Conservation (phyloP, 2,797 vertebrate genomes). For the Gadopsis bispinosus region DNA sequence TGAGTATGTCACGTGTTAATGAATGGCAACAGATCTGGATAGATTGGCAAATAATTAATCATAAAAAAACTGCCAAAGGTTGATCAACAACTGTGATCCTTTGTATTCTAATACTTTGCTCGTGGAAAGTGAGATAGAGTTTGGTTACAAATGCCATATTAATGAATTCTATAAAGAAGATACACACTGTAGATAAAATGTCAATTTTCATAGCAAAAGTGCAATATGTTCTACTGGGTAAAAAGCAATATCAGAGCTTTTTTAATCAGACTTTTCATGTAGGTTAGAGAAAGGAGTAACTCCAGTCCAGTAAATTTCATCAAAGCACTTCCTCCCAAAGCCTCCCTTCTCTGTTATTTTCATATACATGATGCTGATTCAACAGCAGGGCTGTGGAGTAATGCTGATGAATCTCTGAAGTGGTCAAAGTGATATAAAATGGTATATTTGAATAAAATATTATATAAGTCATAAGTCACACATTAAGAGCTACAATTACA, state of each 20-base stretch:
- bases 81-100: neutral
- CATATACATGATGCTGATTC: conserved; percentile 19
- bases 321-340: conserved; percentile 16
- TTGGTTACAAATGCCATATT: neutral
- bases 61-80: conserved; percentile 9
- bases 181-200: neutral
- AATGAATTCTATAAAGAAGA: neutral
- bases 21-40: neutral
- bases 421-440: neutral
- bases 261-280: conserved; percentile 1
- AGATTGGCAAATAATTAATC: conserved; percentile 8
- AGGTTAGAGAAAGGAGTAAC: neutral
- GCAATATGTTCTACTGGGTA: neutral
- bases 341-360: conserved; percentile 13
- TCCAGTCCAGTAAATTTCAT: conserved; percentile 7
- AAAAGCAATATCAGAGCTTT: conserved; percentile 1
- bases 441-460: conserved; percentile 12
- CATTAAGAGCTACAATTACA: neutral
- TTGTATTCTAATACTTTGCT: neutral
- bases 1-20: neutral
- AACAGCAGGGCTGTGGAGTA: conserved; percentile 4
- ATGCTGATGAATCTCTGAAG: neutral
- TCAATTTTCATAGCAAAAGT: neutral
- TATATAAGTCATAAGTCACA: neutral
- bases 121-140: neutral